Base-by-base conservation (phyloP, 2,888 invertebrate genomes). In the Scaptomyza polygonia region DNA sequence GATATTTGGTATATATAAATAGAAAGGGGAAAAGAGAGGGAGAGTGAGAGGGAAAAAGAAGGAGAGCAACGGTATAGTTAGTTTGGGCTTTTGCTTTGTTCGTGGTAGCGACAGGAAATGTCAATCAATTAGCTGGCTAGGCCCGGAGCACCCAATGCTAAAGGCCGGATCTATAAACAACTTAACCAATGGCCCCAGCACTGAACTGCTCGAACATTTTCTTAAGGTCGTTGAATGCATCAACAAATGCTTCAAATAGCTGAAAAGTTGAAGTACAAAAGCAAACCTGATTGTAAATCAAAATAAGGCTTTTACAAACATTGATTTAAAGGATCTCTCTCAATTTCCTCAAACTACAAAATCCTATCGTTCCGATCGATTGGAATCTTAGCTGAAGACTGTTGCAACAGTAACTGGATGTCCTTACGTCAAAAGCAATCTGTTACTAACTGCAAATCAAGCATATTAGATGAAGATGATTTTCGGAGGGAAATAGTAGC, bases 121-220 rank as follows among this genome's bases (percentile, higher is more conserved):
- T 77, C 88, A 89, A 88, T 89, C 88, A 89, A 89, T 88, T 88
- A 78, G 67, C 67, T 52, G 62, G 63, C 76, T 51, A 42, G 48
- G 48, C 29, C 18, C 32, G 43, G 27, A 14, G 39, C 59, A 45
- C 5, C 25, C 54, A 32, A 12, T 12, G 34, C 47, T 42, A 42
- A 40, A 27, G 44, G 36, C 29, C 34, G 14, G 29, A 40, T 43
- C 52, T 11, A 39, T 43, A 49, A 57, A 44, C 43, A 36, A 43
- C 29, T 43, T 34, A 56, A 9, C 57, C 27, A 18, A 52, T 27
- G 25, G 43, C 39, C 29, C 39, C 29, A 11, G 3, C 27, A 27
- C 45, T 25, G 5, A 25, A 29, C 40, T 30, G 29, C 16, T 36
- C 29, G 40, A 12, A 18, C 5, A 14, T 32, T 40, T 27, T 25